Evolutionary conservation across 2,797 vertebrate genomes (phyloP), one percentile per base, ranked within the genome.

Genomic region (Gymnoscopelus braueri): DNA sequence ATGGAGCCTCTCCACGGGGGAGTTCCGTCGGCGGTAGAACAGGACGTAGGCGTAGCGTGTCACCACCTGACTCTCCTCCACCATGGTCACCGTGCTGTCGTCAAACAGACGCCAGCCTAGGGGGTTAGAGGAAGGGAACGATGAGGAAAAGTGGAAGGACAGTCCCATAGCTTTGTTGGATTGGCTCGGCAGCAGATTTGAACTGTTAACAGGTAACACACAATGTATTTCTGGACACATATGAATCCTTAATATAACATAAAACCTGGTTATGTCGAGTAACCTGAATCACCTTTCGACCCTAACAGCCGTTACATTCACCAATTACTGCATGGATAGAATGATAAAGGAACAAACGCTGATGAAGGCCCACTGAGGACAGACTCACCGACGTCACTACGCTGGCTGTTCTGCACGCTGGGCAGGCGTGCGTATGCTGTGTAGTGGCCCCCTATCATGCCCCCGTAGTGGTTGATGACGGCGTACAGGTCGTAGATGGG

Each of bases 361-460:
- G 0, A 47, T 49, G 5, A 14, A 11, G 29, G 3, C 3, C 10
- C 0, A 9, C 1, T 50, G 29, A 49, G 2, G n/a, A 0, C 7
- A 67, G 63, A 87, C 97, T 90, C 89, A 99, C 98, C 98, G 64
- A 99, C 97, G 56, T 99, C 98, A 0, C 97, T 99, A 86, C 96
- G 95, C 90, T 99, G 98, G 89, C 97, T 99, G 93, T 97, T 98
- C 87, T 98, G 97, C 88, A 98, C 97, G 0, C 90, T 98, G 29
- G 97, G 97, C 77, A 99, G 94, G 26, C 98, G 96, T 35, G 98
- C 96, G 0, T 97, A 99, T 0, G 98, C 97, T 0, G 98, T 98
- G 85, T 99, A 99, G 86, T 99, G 98, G 24, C 98, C 98, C 4
- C 98, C 98, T 0, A 99, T 98, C 97, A 99, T 99, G 60, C 97